phyloP scores from a whole-genome alignment of 2,797 vertebrate genomes.

The Sciurus carolinensis region DNA sequence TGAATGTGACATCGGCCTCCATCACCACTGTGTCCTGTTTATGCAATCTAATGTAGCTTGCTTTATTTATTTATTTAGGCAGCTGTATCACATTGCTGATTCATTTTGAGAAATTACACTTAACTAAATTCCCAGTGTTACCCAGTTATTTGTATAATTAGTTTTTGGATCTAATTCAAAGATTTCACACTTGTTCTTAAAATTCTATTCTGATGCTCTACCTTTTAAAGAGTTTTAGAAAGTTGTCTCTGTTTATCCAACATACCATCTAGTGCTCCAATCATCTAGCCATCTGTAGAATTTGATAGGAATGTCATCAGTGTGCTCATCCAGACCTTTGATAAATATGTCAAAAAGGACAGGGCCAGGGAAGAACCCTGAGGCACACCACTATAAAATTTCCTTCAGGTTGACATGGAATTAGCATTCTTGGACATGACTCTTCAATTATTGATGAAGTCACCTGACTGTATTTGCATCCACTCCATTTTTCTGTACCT shows the following conservation, averaged over 20 bases:
- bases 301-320: conserved; percentile 72
- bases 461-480: conserved; percentile 48
- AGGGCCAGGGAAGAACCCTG: conserved; percentile 72
- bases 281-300: conserved; percentile 68
- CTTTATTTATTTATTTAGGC: conserved; percentile 67
- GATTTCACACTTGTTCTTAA: conserved; percentile 58
- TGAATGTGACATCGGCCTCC: conserved; percentile 35
- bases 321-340: conserved; percentile 76
- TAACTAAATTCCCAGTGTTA: conserved; percentile 68
- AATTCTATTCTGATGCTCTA: conserved; percentile 58
- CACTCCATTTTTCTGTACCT: conserved; percentile 53
- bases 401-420: conserved; percentile 81
- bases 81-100: conserved; percentile 52
- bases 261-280: neutral
- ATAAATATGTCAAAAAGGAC: conserved; percentile 83
- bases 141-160: conserved; percentile 66
- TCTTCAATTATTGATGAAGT: conserved; percentile 84
- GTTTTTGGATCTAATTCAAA: conserved; percentile 58
- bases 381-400: conserved; percentile 74
- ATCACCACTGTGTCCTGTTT: conserved; percentile 14
- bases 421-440: conserved; percentile 82
- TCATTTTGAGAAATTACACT: conserved; percentile 66
- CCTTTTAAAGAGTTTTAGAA: conserved; percentile 67
- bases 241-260: conserved; percentile 45
- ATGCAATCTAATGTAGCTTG: conserved; percentile 22